Evolutionary conservation across 2,797 vertebrate species (phyloP), one percentile per base, ranked within the genome.

Genomic region (Lophotriccus pileatus): DNA sequence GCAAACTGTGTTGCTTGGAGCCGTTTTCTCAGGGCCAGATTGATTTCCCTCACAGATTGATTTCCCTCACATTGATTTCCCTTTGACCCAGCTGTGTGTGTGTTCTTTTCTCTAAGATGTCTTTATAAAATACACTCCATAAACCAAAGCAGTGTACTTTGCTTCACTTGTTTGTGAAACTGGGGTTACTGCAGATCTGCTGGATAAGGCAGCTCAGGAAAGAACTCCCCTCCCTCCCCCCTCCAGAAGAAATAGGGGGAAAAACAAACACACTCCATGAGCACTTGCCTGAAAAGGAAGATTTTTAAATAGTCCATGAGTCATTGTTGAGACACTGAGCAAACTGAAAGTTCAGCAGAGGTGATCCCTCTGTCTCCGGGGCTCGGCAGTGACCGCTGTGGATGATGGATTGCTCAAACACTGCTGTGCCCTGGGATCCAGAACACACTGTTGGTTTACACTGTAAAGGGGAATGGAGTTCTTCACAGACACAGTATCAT

Each of bases 61-160:
- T 96, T 95, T 97, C 92, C 93, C 77, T 96, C 78, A 66, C 86
- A 94, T n/a, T n/a, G 87, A 96, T 89, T 58, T n/a, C n/a, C n/a
- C n/a, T n/a, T n/a, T n/a, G n/a, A n/a, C n/a, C n/a, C n/a, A n/a
- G n/a, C n/a, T n/a, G n/a, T n/a, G n/a, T n/a, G 72, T 44, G 73
- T 64, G 67, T 90, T 86, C 80, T 84, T 91, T 96, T 95, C 66
- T 97, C 64, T 37, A 44, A 70, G 80, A 89, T 52, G 49, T 84
- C 94, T 95, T 92, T 83, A 90, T 93, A 88, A 95, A 97, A 91
- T 73, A 39, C 67, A 41, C 70, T 89, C 23, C 47, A 63, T 80
- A 93, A 94, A 95, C 67, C 49, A 88, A 32, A 78, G 60, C 80
- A 58, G 34, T 60, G 82, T 41, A 23, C 69, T 92, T 89, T 44